A percentile compares a stretch with the other conserved stretches of the same genome.
These are phyloP conservation scores for Ptychoptera albimana DNA, from an alignment of 2,888 invertebrate species.

Conservation along the genomic window DNA sequence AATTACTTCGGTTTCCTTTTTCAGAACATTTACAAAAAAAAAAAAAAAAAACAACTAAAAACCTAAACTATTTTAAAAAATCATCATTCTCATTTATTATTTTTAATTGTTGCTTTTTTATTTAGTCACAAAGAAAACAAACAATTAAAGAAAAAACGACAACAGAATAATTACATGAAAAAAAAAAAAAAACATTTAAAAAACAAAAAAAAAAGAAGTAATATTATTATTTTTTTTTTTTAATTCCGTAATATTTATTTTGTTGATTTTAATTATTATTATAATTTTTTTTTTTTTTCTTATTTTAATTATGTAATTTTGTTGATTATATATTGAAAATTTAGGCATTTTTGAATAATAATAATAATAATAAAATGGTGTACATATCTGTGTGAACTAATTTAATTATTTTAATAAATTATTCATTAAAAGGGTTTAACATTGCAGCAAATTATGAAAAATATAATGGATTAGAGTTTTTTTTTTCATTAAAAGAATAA, in stretches of 20 bases:
- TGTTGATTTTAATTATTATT: background rate
- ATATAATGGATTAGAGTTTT: too few species aligned
- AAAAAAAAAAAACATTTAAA: conserved; percentile 6
- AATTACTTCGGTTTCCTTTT: too few species aligned
- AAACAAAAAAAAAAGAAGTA: conserved; percentile 7
- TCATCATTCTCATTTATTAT: background rate
- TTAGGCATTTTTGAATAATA: conserved; percentile 1
- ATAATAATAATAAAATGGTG: too few species aligned
- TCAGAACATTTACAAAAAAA: too few species aligned
- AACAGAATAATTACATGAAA: conserved; percentile 1
- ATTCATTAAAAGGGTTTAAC: too few species aligned
- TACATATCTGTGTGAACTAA: too few species aligned
- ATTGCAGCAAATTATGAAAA: too few species aligned
- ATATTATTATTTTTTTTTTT: conserved; percentile 6
- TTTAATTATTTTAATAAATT: too few species aligned
- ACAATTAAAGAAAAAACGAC: conserved; percentile 8
- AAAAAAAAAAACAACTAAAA: too few species aligned
- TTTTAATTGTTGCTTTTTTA: background rate
- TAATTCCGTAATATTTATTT: background rate
- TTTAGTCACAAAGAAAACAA: conserved; percentile 14
- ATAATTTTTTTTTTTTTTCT: background rate
- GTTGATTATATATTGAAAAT: background rate
- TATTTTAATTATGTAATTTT: background rate
- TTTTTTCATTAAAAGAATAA: too few species aligned
- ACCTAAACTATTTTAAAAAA: background rate